Conservation (phyloP, 2,888 invertebrate species). For the Stenchaetothrips biformis region DNA sequence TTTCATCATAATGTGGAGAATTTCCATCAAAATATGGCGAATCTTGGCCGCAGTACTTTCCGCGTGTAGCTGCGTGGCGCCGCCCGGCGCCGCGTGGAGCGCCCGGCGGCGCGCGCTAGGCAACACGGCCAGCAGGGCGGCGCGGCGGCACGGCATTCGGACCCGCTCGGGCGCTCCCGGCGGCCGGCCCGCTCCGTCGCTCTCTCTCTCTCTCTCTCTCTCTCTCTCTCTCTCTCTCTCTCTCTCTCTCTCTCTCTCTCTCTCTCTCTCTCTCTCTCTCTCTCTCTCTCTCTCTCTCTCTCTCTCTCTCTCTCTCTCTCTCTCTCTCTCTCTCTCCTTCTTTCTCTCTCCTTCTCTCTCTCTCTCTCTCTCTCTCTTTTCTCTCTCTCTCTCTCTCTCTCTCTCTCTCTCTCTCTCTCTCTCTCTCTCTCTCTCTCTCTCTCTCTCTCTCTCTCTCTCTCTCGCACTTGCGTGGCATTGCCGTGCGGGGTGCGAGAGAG, state of each 20-base stretch:
- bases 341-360: neutral
- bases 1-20: no score
- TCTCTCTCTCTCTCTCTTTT: no score
- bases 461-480: neutral
- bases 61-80: neutral
- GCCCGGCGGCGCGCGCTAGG: neutral
- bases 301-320: slow-evolving; percentile 1
- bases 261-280: slow-evolving; percentile 1
- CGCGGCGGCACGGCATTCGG: neutral
- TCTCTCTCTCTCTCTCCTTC: neutral
- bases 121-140: neutral
- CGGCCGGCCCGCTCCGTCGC: neutral
- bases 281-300: slow-evolving; percentile 1
- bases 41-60: no score
- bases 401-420: no score
- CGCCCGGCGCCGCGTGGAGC: neutral
- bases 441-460: neutral
- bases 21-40: no score
- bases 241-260: slow-evolving; percentile 1
- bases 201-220: neutral
- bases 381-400: no score
- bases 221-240: slow-evolving; percentile 1
- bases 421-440: no score
- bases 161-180: neutral
- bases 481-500: neutral